Evolutionary conservation across 2,797 vertebrate genomes (phyloP), one percentile per base, ranked within the genome.

Genomic region (Vipera latastei): DNA sequence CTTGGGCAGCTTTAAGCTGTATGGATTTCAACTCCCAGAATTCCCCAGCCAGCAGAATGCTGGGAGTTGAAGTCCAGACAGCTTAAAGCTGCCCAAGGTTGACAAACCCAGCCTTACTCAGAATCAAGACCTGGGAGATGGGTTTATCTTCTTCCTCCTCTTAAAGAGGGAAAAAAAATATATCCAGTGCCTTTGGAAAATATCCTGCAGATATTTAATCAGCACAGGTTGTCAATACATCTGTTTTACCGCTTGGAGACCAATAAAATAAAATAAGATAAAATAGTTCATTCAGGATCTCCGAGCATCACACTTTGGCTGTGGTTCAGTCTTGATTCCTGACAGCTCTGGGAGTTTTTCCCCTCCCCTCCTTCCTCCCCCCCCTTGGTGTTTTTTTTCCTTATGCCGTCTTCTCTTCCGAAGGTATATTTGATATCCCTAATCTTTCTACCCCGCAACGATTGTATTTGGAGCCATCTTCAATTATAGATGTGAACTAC

Each of bases 171-270:
- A 1, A 91, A 57, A 78, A 57, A 20, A 13, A 51, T 38, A n/a
- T 51, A 69, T 11, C 56, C 13, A 63, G 57, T 2, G 26, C 63
- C 69, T 88, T 91, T 53, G 88, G 92, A 88, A 92, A 92, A 91
- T 92, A 60, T 53, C 53, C 38, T 89, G 78, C 60, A 60, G 55
- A 86, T 93, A 78, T 92, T 93, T 93, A 92, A 93, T 91, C 91
- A 86, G 32, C 90, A 91, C 86, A 92, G 56, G 60, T 91, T 89
- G 87, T 89, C 87, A 57, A 56, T 92, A 92, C 92, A 91, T 92
- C 51, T 92, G 86, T 56, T 94, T 92, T 86, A 51, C 73, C 55
- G 88, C 86, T 51, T 89, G 16, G 51, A 69, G 11, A 60, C 51
- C 9, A 63, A 38, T 38, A 32, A 51, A 53, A 51, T 8, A 51